A percentile compares a stretch with the other conserved stretches of the same genome.
Conservation (phyloP, 2,797 vertebrate species). For the Rhodeus uyekii region DNA sequence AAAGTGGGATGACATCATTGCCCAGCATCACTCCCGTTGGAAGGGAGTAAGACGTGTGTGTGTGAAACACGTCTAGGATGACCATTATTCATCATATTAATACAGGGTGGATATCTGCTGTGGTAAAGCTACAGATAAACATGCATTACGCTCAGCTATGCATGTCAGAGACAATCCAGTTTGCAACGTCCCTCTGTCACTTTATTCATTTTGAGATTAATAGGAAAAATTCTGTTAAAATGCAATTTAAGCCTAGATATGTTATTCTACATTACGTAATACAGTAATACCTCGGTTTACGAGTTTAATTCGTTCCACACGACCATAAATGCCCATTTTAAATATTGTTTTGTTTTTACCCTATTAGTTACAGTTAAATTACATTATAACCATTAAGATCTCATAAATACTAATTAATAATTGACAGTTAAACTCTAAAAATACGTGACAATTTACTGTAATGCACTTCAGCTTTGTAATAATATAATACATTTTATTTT, state of each 20-base stretch:
- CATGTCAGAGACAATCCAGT: background rate
- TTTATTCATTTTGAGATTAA: background rate
- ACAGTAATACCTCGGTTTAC: too few species aligned
- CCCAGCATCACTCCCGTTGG: background rate
- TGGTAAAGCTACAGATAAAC: background rate
- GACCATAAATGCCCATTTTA: too few species aligned
- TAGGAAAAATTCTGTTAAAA: background rate
- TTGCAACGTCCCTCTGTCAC: too few species aligned
- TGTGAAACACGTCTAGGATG: background rate
- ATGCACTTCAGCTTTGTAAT: too few species aligned
- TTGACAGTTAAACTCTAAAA: too few species aligned
- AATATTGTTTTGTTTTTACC: too few species aligned
- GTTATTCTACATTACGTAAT: background rate
- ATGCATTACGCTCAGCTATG: background rate
- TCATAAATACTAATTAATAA: too few species aligned
- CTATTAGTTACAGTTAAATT: too few species aligned
- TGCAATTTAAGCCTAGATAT: background rate
- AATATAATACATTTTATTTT: too few species aligned
- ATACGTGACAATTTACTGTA: too few species aligned
- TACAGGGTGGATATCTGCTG: background rate
- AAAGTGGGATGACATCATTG: conserved; percentile 33
- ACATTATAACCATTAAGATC: too few species aligned
- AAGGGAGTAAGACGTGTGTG: conserved; percentile 16
- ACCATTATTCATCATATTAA: conserved; percentile 5
- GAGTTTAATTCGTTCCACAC: too few species aligned